Evolutionary conservation across 2,888 invertebrate species (phyloP).

Genomic region (Pardosa pseudoannulata): DNA sequence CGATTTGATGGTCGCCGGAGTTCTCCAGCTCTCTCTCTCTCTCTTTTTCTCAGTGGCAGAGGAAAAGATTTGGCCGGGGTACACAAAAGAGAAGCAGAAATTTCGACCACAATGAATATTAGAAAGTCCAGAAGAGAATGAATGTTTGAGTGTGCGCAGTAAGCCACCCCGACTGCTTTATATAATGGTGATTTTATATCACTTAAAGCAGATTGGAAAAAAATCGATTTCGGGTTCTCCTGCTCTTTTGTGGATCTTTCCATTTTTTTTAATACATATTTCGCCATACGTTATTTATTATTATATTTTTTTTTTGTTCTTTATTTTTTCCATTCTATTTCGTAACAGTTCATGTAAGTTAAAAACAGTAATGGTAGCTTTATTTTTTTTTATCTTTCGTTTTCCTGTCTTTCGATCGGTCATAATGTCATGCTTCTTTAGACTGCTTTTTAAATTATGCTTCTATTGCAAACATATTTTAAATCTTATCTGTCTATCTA

Average conservation of each 20-base stretch:
- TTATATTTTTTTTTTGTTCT: constrained; percentile 19
- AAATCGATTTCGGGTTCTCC: constrained; percentile 40
- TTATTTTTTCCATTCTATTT: constrained; percentile 18
- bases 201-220: constrained; percentile 54
- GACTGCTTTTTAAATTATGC: too few relatives aligned
- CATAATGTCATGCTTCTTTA: not conserved
- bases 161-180: not conserved
- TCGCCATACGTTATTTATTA: constrained; percentile 1
- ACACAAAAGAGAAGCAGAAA: not conserved
- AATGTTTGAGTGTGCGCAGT: constrained; percentile 1
- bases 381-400: not conserved
- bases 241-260: constrained; percentile 19
- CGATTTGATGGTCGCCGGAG: constrained; percentile 59
- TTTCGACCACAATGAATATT: constrained; percentile 48
- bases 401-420: not conserved
- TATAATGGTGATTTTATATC: constrained; percentile 54
- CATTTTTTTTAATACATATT: constrained; percentile 18
- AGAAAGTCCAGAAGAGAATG: constrained; percentile 39
- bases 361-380: not conserved
- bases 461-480: too few relatives aligned
- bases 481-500: too few relatives aligned
- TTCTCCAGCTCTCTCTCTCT: not conserved
- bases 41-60: too few relatives aligned
- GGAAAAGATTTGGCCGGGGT: not conserved
- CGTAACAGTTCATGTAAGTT: not conserved